phyloP scores from a whole-genome alignment of 2,797 vertebrate genomes.

The Champsocephalus esox region DNA sequence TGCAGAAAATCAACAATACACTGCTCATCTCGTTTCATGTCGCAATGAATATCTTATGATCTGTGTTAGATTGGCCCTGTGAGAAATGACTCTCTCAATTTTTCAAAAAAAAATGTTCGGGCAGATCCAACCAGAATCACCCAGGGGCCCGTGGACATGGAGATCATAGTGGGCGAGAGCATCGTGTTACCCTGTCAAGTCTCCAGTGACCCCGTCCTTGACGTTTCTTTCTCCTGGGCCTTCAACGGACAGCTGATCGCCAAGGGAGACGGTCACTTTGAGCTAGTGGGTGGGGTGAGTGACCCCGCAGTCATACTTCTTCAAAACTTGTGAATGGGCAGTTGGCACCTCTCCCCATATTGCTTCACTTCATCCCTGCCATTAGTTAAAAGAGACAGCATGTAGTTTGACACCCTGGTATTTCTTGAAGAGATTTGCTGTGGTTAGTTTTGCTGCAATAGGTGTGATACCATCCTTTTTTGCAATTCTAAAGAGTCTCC shows the following conservation, averaged over 20 bases:
- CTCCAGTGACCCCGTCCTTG: slow-evolving; percentile 90
- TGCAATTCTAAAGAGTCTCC: slow-evolving; percentile 30
- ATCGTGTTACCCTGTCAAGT: slow-evolving; percentile 95
- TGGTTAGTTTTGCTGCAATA: slow-evolving; percentile 24
- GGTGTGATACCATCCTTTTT: slow-evolving; percentile 44
- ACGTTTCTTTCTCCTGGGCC: slow-evolving; percentile 94
- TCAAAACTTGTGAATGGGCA: slow-evolving; percentile 64
- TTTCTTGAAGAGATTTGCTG: slow-evolving; percentile 48
- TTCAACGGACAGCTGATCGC: slow-evolving; percentile 91
- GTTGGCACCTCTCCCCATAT: slow-evolving; percentile 65
- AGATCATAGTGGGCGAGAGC: slow-evolving; percentile 95
- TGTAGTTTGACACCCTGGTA: slow-evolving; percentile 51
- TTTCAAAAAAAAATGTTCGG: slow-evolving; percentile 8
- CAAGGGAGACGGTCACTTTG: slow-evolving; percentile 91
- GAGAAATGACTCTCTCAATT: slow-evolving; percentile 23
- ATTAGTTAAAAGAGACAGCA: slow-evolving; percentile 64
- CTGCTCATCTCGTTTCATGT: slow-evolving; percentile 34
- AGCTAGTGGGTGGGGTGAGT: slow-evolving; percentile 96
- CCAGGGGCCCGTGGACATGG: slow-evolving; percentile 91
- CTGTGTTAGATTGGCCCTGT: slow-evolving; percentile 18
- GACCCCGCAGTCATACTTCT: slow-evolving; percentile 32
- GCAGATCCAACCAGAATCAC: slow-evolving; percentile 94
- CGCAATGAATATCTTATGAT: slow-evolving; percentile 26
- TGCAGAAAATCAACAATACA: slow-evolving; percentile 38
- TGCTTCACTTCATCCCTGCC: slow-evolving; percentile 54